Percentiles rank a stretch among this genome's conserved stretches.
These are phyloP conservation scores for Sussaba pulchella DNA, from an alignment of 2,888 invertebrate genomes.

Conservation along the genomic window DNA sequence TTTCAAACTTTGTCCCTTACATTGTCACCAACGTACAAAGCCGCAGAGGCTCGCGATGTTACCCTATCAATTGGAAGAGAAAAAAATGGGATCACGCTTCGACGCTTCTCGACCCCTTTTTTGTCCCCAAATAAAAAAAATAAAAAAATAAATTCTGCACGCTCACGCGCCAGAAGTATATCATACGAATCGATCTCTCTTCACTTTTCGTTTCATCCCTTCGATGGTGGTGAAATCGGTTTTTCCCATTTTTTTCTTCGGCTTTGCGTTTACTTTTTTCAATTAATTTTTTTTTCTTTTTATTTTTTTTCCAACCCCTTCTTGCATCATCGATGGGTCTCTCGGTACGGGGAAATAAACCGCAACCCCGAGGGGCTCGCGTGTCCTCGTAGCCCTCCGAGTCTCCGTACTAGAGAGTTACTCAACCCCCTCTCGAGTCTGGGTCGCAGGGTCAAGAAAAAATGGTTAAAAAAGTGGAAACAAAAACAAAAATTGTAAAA, in stretches of 20 bases:
- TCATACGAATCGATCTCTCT: conserved; percentile 37
- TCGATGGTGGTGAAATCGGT: conserved; percentile 50
- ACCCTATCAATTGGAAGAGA: conserved; percentile 6
- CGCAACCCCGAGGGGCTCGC: too few relatives aligned
- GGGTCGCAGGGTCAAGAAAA: too few relatives aligned
- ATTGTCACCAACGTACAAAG: conserved; percentile 22
- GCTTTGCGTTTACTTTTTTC: too few relatives aligned
- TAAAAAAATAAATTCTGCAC: conserved; percentile 55
- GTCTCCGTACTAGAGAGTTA: too few relatives aligned
- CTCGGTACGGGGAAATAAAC: conserved; percentile 45
- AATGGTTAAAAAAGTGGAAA: not conserved
- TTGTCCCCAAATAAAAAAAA: too few relatives aligned
- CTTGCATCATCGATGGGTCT: conserved; percentile 44
- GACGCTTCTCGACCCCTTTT: conserved; percentile 57
- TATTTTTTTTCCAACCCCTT: conserved; percentile 17
- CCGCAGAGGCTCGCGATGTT: conserved; percentile 4
- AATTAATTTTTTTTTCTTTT: conserved; percentile 2
- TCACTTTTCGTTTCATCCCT: conserved; percentile 10
- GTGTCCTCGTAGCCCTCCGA: too few relatives aligned
- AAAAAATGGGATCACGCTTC: conserved; percentile 48
- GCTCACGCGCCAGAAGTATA: conserved; percentile 51
- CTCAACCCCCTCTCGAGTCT: conserved; percentile 20
- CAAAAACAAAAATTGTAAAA: conserved; percentile 48
- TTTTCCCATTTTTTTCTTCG: conserved; percentile 38
- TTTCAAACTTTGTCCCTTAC: conserved; percentile 28